A percentile compares a stretch with the other conserved stretches of the same genome.
These are phyloP conservation scores for Apteryx owenii DNA, from an alignment of 2,113 vertebrate species.

Conservation along the genomic window DNA sequence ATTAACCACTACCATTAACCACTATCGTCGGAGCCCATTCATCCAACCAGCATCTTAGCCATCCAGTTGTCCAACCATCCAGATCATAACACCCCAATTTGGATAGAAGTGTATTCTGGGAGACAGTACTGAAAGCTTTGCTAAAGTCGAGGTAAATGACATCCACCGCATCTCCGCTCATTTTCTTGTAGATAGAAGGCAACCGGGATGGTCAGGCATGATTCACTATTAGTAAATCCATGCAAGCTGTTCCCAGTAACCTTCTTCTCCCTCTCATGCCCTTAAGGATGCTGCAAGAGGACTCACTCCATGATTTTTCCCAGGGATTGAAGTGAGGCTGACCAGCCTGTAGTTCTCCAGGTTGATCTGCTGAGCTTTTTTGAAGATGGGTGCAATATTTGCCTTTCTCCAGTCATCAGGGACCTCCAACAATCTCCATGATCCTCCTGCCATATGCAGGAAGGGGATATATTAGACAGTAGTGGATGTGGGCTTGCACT, in stretches of 20 bases:
- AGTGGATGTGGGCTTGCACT: not conserved
- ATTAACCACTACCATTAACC: not conserved
- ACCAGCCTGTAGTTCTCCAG: not conserved
- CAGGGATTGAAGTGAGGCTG: not conserved
- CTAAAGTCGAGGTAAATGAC: not conserved
- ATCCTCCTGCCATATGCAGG: not conserved
- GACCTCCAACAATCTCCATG: not conserved
- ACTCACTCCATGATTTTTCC: not conserved
- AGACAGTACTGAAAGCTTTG: not conserved
- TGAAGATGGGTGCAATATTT: not conserved
- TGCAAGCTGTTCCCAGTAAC: not conserved
- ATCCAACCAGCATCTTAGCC: no score
- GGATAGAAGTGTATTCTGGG: not conserved
- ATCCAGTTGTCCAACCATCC: not conserved
- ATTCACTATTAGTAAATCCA: not conserved
- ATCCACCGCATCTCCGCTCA: not conserved
- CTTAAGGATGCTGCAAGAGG: not conserved
- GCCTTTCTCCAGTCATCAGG: not conserved
- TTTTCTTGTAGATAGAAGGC: not conserved
- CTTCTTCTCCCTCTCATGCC: not conserved
- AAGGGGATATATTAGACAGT: not conserved
- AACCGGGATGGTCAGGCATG: not conserved
- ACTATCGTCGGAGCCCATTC: not conserved
- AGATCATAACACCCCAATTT: not conserved
- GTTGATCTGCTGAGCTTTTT: not conserved